phyloP scores from a whole-genome alignment of 2,113 vertebrate species.

The Eptesicus fuscus region DNA sequence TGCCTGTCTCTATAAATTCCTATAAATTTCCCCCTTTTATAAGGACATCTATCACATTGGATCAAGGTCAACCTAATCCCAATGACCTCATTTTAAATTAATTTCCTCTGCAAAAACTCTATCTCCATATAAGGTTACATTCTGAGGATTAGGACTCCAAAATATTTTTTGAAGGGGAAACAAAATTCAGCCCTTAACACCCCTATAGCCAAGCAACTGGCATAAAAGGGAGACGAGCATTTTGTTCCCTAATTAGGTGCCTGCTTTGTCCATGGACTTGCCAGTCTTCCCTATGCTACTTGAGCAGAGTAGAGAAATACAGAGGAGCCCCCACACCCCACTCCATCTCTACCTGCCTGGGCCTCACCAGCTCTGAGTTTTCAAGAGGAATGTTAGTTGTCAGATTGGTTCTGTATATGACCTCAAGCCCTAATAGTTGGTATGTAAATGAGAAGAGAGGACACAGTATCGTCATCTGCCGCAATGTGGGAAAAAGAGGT shows the following conservation, averaged over 20 bases:
- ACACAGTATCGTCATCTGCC: background rate
- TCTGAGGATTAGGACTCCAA: background rate
- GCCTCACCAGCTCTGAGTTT: background rate
- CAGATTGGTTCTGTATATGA: background rate
- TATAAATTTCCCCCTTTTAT: background rate
- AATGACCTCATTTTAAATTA: background rate
- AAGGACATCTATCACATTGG: background rate
- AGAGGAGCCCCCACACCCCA: background rate
- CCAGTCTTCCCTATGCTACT: no score
- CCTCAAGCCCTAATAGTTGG: background rate
- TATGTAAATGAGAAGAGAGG: background rate
- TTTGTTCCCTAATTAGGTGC: background rate
- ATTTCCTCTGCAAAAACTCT: background rate
- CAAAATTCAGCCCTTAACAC: background rate
- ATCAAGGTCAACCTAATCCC: background rate
- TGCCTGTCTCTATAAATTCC: background rate
- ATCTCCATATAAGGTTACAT: background rate
- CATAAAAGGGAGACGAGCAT: background rate
- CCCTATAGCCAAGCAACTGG: background rate
- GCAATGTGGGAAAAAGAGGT: background rate
- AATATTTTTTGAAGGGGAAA: background rate
- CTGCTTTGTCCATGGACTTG: background rate
- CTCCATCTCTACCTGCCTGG: background rate
- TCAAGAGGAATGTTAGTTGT: background rate
- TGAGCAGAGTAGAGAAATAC: background rate